Evolutionary conservation across 2,888 invertebrate species (phyloP).

Genomic region (Teleiodes luculella): DNA sequence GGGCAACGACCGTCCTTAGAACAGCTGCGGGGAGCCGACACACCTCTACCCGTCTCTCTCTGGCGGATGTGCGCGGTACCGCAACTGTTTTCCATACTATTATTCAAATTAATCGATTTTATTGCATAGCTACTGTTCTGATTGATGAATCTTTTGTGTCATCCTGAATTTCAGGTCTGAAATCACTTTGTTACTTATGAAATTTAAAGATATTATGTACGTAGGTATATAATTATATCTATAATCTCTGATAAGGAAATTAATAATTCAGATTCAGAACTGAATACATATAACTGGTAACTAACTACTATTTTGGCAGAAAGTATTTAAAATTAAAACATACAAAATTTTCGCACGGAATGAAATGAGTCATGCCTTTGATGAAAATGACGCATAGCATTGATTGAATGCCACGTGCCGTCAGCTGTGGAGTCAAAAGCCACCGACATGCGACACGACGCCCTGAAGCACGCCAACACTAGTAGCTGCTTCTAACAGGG

Average conservation of each 20-base stretch:
- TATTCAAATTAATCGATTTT: constrained; percentile 38
- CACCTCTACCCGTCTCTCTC: constrained; percentile 55
- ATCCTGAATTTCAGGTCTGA: background rate
- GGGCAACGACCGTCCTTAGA: constrained; percentile 78
- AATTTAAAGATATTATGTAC: no score
- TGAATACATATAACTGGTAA: no score
- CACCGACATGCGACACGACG: constrained; percentile 6
- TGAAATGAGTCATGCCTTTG: background rate
- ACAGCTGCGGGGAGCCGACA: constrained; percentile 60
- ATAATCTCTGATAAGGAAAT: no score
- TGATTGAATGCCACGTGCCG: constrained; percentile 12
- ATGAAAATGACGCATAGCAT: constrained; percentile 2
- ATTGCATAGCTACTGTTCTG: constrained; percentile 16
- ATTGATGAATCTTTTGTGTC: constrained; percentile 8
- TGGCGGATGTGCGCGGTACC: constrained; percentile 49
- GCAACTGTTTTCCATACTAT: constrained; percentile 38
- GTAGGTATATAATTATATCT: no score
- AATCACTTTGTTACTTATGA: no score
- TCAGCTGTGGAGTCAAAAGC: constrained; percentile 7
- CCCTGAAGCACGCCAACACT: constrained; percentile 12
- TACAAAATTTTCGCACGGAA: background rate
- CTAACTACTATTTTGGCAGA: no score
- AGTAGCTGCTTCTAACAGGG: constrained; percentile 29
- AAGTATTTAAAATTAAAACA: no score
- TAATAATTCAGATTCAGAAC: no score